These are phyloP conservation scores for Anomalospiza imberbis DNA, from an alignment of 2,797 vertebrate genomes.

Conservation along the genomic window DNA sequence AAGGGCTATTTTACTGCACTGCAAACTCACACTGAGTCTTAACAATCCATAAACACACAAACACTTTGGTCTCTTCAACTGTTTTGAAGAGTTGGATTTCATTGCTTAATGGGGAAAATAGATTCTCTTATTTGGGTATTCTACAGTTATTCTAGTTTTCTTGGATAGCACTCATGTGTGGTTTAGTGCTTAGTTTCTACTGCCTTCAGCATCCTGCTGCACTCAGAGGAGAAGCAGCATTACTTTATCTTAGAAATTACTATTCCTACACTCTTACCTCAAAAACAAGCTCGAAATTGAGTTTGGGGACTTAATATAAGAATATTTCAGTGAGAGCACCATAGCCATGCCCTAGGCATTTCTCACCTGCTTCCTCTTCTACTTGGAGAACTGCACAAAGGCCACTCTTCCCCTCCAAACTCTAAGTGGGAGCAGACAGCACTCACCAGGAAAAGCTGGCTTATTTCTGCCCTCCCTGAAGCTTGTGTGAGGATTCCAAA, in stretches of 20 bases:
- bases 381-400: neutral
- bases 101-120: neutral
- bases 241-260: neutral
- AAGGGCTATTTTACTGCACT: neutral
- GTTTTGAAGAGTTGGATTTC: neutral
- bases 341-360: neutral
- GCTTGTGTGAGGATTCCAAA: neutral
- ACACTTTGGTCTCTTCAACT: neutral
- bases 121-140: neutral
- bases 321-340: neutral
- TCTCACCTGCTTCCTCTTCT: neutral
- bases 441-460: neutral
- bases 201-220: neutral
- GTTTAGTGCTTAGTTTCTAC: neutral
- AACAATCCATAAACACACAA: neutral
- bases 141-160: neutral
- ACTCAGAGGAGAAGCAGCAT: neutral
- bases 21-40: neutral
- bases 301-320: neutral
- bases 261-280: neutral
- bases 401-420: neutral
- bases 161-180: neutral
- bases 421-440: neutral
- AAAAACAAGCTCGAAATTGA: neutral
- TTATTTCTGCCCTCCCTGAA: neutral